Percentiles rank a stretch among this genome's conserved stretches.
phyloP scores from a whole-genome alignment of 2,797 vertebrate species.

The Rhinella marina region DNA sequence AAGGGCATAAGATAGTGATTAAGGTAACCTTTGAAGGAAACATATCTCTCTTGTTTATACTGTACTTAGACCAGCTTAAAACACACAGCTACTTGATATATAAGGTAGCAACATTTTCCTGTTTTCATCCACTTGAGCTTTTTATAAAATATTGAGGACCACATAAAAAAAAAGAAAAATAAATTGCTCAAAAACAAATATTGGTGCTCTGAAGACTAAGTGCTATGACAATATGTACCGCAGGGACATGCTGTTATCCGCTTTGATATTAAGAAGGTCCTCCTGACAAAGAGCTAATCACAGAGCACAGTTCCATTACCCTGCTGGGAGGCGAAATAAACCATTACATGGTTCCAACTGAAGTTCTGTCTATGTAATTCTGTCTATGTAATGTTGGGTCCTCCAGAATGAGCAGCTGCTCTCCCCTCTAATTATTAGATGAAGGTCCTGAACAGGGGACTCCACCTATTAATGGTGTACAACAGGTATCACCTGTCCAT shows the following conservation, averaged over 20 bases:
- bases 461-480: not conserved
- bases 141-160: not conserved
- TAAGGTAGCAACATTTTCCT: conserved; percentile 10
- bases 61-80: not conserved
- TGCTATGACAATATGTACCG: not conserved
- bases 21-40: conserved; percentile 33
- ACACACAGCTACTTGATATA: conserved; percentile 32
- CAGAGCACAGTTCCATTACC: not conserved
- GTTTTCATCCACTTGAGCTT: not conserved
- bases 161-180: not conserved
- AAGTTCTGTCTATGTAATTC: not conserved
- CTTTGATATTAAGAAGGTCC: not conserved
- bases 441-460: not conserved
- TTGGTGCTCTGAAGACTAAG: not conserved
- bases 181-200: not conserved
- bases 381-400: no score
- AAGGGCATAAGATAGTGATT: conserved; percentile 28
- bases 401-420: not conserved
- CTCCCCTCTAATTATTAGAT: not conserved
- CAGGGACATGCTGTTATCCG: not conserved
- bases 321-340: not conserved
- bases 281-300: not conserved
- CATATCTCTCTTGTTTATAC: not conserved
- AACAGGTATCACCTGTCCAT: no score
- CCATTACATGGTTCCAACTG: not conserved